Base-by-base conservation (phyloP, 2,888 invertebrate species). In the Melieria crassipennis region DNA sequence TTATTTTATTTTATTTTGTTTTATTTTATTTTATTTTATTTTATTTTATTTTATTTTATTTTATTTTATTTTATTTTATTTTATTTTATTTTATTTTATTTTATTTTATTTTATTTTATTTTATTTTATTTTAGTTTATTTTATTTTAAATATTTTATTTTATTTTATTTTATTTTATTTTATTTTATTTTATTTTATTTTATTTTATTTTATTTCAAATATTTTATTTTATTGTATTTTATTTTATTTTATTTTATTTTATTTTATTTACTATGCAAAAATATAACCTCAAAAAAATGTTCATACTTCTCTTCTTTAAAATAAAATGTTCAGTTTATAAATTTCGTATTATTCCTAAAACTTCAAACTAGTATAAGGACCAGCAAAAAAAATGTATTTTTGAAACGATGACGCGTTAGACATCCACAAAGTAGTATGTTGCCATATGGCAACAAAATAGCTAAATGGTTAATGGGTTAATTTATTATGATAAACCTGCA, bases 1-100 rank as follows among this genome's bases (percentile, higher is more conserved):
- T 52, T 52, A 52, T 52, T 52, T 52, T 52, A 52, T 52, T 52
- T 52, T 52, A 52, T 52, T 52, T 52, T 52, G 4, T 4, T 52
- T 52, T 52, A 52, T 52, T 52, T 52, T 52, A 52, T 52, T 52
- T 52, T 52, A 52, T 52, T 52, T 52, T 52, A 52, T 52, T 52
- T 52, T 7, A 52, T 52, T 52, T 52, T 52, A 52, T 52, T 52
- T 52, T 52, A 52, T 52, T 52, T 52, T 52, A 52, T 52, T 52
- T 52, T 52, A 52, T 52, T 52, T 52, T 52, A 52, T 52, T 52
- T 52, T 52, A 52, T 52, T 52, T 52, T 7, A 52, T 52, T 52
- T 52, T 52, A 52, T 52, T 52, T 52, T 52, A 52, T 52, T 52
- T 52, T 52, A 52, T 52, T 52, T 52, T 52, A 52, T 52, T 52